Base-by-base conservation (phyloP, 2,888 invertebrate species). In the Macropis europaea region DNA sequence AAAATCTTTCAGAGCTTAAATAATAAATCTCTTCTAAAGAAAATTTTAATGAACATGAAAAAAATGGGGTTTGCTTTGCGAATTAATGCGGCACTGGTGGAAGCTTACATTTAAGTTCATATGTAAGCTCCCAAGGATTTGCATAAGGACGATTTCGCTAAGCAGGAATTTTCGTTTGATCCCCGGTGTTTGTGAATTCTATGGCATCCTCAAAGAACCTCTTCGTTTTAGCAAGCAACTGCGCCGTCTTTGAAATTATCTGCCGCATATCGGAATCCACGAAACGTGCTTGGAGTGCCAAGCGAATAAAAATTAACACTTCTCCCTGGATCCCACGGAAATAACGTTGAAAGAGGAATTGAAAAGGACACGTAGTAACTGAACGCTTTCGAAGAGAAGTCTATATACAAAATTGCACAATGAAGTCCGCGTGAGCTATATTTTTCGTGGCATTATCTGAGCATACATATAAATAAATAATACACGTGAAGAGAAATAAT, bases 91-190 rank as follows among this genome's bases (percentile, higher is more conserved):
- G 36, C 36, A 6, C 13, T 17, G 28, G 3, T 13, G 13, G 7
- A 9, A 32, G 53, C 32, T 60, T 60, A 54, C 53, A 54, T 42
- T 40, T 15, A 64, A 50, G 43, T 59, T 52, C 40, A 50, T 50
- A 34, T 50, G 50, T 56, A 70, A 70, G 64, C 69, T 48, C 11
- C 22, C 11, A 2, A 38, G 76, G 78, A 77, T 78, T 78, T 77
- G 69, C 77, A 73, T 70, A 67, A 70, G 61, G 69, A 61, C 67
- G 64, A 76, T 77, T 67, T 43, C 63, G 57, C 54, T 62, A 67
- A 67, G 73, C 60, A 56, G 50, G 66, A 77, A 77, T 73, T 73
- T 79, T 73, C 76, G 77, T 79, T 79, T 80, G 76, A 80, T 79
- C 80, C 69, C 42, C 15, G 61, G 68, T 79, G 73, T 79, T 80